Conservation (phyloP, 2,797 vertebrate species). For the Helicolenus hilgendorfi region DNA sequence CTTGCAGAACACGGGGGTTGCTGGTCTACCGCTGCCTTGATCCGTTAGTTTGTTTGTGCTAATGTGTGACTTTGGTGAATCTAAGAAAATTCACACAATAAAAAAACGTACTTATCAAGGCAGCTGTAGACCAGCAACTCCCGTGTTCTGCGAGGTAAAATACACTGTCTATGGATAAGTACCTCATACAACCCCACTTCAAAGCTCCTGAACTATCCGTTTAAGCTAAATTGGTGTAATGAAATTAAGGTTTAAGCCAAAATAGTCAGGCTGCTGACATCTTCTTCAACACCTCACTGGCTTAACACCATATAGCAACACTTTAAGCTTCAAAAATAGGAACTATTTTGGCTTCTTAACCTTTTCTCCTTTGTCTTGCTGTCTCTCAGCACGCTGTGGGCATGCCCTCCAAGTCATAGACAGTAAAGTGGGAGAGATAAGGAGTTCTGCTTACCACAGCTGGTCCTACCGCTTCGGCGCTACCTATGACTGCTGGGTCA, state of each 20-base stretch:
- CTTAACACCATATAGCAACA: not conserved
- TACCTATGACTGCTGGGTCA: slow-evolving; percentile 91
- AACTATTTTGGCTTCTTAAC: not conserved
- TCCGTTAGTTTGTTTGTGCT: too few species aligned
- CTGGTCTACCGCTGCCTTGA: too few species aligned
- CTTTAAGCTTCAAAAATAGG: not conserved
- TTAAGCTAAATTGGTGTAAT: not conserved
- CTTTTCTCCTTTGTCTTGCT: not conserved
- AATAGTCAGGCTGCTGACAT: not conserved
- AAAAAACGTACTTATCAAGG: too few species aligned
- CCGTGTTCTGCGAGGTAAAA: too few species aligned
- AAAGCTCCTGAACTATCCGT: not conserved
- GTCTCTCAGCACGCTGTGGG: slow-evolving; percentile 81
- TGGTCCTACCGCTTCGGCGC: slow-evolving; percentile 80
- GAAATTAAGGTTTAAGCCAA: not conserved
- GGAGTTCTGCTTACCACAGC: slow-evolving; percentile 82
- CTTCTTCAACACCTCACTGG: not conserved
- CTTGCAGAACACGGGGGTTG: too few species aligned
- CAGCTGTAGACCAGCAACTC: too few species aligned
- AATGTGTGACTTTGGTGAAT: too few species aligned
- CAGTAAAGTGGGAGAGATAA: slow-evolving; percentile 84
- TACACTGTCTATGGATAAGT: too few species aligned
- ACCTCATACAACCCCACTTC: not conserved
- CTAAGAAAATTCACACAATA: too few species aligned
- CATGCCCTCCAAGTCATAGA: slow-evolving; percentile 80